These are phyloP conservation scores for Indicator indicator DNA, from an alignment of 2,113 vertebrate species.

Conservation along the genomic window DNA sequence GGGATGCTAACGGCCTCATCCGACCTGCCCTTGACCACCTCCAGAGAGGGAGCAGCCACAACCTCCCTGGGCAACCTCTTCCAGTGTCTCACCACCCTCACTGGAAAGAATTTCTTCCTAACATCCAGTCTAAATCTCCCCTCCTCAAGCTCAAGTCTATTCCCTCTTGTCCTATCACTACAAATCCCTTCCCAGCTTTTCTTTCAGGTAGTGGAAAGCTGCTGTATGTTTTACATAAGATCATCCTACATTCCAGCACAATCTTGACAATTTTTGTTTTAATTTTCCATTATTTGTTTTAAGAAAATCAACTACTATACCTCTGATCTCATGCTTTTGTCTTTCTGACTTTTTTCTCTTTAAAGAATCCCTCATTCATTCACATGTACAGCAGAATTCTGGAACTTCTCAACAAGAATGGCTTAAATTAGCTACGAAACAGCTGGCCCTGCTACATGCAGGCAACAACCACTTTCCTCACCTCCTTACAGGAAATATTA, in stretches of 20 bases:
- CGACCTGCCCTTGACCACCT: too few species aligned
- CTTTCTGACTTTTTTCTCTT: not conserved
- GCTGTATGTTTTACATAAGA: not conserved
- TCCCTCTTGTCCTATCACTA: too few species aligned
- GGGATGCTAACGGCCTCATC: too few species aligned
- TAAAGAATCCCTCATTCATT: not conserved
- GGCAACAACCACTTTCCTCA: not conserved
- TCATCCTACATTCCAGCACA: not conserved
- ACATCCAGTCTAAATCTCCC: too few species aligned
- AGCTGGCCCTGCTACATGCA: not conserved
- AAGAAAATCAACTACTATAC: not conserved
- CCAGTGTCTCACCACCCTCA: too few species aligned
- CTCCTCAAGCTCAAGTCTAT: too few species aligned
- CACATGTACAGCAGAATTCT: not conserved
- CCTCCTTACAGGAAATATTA: not conserved
- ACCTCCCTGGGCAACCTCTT: too few species aligned
- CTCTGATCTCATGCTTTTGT: not conserved
- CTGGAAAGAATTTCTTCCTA: too few species aligned
- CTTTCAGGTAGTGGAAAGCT: too few species aligned
- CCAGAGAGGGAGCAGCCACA: too few species aligned
- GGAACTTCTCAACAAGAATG: not conserved
- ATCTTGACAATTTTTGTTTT: not conserved
- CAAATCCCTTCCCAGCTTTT: too few species aligned
- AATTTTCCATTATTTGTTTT: not conserved
- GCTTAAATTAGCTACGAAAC: not conserved